Conservation (phyloP, 2,797 vertebrate species). For the Falco rusticolus region DNA sequence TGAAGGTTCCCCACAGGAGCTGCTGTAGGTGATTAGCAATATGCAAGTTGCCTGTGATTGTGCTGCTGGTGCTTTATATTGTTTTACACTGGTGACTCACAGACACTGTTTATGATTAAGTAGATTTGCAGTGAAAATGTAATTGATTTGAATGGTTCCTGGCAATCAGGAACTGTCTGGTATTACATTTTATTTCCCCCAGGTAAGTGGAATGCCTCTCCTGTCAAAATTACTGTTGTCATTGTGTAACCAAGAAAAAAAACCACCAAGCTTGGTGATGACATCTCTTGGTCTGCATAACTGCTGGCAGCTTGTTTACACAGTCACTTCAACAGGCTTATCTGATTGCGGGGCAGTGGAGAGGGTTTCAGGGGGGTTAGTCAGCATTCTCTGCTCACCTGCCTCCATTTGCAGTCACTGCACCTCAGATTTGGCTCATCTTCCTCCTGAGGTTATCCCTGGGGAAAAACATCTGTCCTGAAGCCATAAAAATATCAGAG, state of each 20-base stretch:
- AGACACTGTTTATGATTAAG: background rate
- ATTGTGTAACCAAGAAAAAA: background rate
- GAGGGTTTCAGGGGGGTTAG: background rate
- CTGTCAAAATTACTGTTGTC: background rate
- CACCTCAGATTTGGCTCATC: background rate
- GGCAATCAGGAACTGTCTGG: background rate
- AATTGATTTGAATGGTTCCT: constrained; percentile 12
- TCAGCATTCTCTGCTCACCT: background rate
- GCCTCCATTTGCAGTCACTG: background rate
- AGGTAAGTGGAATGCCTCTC: constrained; percentile 5
- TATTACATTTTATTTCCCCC: constrained; percentile 12
- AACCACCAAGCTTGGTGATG: background rate
- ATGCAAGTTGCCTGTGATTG: background rate
- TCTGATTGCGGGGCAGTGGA: background rate
- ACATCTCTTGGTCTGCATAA: background rate
- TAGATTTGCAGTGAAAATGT: background rate
- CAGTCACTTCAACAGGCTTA: background rate
- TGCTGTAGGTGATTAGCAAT: background rate
- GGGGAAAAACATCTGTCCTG: background rate
- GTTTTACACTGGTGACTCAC: background rate
- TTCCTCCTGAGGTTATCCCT: background rate
- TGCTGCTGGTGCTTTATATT: background rate
- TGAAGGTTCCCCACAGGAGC: background rate
- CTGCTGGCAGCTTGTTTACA: background rate
- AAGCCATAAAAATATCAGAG: background rate